phyloP scores from a whole-genome alignment of 2,888 invertebrate genomes.

The Ophion costatus region DNA sequence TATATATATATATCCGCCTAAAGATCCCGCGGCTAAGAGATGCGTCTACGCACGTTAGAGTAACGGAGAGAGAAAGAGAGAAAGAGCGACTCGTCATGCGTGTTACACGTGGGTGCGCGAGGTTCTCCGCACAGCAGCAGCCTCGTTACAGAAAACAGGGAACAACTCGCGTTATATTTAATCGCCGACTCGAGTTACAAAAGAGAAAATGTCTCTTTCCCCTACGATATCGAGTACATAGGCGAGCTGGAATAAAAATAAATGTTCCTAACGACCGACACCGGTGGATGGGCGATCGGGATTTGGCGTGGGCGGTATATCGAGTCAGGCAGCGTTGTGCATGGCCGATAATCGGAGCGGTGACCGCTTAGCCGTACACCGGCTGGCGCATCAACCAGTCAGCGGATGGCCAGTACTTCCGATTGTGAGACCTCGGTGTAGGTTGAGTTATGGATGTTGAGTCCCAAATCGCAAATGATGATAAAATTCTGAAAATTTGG shows the following conservation, averaged over 20 bases:
- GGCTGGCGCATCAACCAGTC: no score
- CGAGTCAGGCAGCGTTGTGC: no score
- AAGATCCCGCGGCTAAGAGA: slow-evolving; percentile 48
- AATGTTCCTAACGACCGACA: neutral
- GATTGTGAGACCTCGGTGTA: no score
- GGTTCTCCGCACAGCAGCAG: slow-evolving; percentile 44
- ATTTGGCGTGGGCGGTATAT: no score
- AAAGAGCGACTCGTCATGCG: slow-evolving; percentile 53
- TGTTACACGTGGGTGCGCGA: slow-evolving; percentile 61
- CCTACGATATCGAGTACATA: slow-evolving; percentile 9
- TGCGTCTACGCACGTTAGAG: slow-evolving; percentile 52
- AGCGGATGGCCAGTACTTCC: no score
- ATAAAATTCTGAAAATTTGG: no score
- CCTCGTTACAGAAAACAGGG: slow-evolving; percentile 58
- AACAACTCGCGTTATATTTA: slow-evolving; percentile 47
- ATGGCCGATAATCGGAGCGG: no score
- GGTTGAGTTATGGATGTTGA: no score
- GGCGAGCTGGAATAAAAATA: neutral
- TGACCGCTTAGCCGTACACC: no score
- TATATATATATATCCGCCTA: slow-evolving; percentile 19
- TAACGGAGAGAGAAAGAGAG: slow-evolving; percentile 23
- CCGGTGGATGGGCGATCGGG: no score
- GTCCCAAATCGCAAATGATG: no score
- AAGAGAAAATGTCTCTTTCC: slow-evolving; percentile 39
- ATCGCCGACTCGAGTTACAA: slow-evolving; percentile 57